Evolutionary conservation across 2,113 vertebrate genomes (phyloP), one percentile per base, ranked within the genome.

Genomic region (Cygnus atratus): DNA sequence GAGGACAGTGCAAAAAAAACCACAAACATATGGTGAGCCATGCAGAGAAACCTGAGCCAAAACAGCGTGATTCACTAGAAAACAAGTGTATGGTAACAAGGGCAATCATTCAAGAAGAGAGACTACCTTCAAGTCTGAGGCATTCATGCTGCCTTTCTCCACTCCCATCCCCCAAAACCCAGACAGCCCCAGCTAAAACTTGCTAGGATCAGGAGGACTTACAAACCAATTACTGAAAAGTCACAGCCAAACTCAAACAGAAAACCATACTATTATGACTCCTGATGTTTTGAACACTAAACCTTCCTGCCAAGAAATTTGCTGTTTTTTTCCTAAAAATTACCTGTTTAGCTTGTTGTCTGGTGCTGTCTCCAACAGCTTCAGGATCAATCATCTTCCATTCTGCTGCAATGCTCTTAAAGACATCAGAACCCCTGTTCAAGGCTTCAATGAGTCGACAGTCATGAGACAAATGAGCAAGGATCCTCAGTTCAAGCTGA

Each of bases 301-400:
- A 71, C 39, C 16, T 70, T 84, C 41, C 62, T 39, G 19, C 31
- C 70, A 57, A 91, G 50, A 88, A 87, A 62, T 28, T 37, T 66
- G 35, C 28, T 79, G 11, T 54, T 65, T 72, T 88, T 73, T 67
- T 58, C 43, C 33, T 83, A 41, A 87, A 94, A 83, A 37, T 81
- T 76, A 99, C 99, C 99, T 99, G 99, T 91, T 99, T 99, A 62
- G 99, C 99, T 87, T 99, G 99, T 84, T 99, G 99, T 93, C 99
- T 98, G 70, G 98, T 97, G 61, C 73, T 88, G 48, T 99, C 98
- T 19, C 98, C 98, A 62, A 99, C 99, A 54, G 98, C 91, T 63
- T 98, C 97, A 1, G 97, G 98, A 57, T 99, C 98, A 2, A 99
- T 93, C 97, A 98, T 99, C 96, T 99, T 99, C 99, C 99, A 99